A percentile compares a stretch with the other conserved stretches of the same genome.
Conservation (phyloP, 2,797 vertebrate genomes). For the Platyrinchus mystaceus region DNA sequence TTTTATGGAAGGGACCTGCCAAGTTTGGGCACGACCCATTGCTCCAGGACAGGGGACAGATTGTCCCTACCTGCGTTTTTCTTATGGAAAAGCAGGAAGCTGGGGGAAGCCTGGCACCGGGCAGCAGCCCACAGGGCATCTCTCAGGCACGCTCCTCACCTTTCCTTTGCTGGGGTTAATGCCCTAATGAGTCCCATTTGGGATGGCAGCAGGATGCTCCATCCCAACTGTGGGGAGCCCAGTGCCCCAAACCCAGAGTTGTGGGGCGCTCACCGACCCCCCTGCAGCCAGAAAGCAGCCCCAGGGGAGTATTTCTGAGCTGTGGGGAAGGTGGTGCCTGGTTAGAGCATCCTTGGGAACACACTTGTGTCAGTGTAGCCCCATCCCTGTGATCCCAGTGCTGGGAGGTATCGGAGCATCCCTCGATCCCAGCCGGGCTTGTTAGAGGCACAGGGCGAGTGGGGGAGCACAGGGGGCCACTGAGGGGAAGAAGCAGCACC, state of each 20-base stretch:
- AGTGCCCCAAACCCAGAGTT: background rate
- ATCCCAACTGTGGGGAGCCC: background rate
- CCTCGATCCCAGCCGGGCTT: background rate
- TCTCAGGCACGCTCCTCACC: fast-evolving
- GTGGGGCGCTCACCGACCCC: background rate
- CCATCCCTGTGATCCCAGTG: background rate
- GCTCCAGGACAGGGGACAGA: background rate
- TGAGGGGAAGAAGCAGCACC: background rate
- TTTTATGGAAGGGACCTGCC: background rate
- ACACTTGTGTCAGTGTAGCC: background rate
- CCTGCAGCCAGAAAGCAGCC: background rate
- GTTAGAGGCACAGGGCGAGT: background rate
- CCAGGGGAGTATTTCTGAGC: background rate
- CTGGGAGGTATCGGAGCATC: constrained; percentile 5
- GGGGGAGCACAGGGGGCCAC: background rate
- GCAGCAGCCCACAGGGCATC: fast-evolving
- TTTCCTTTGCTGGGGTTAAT: fast-evolving
- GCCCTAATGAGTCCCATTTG: background rate
- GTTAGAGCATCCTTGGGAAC: background rate
- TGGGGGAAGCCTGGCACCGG: fast-evolving
- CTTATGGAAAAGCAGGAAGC: background rate
- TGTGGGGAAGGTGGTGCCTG: background rate
- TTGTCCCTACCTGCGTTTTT: fast-evolving
- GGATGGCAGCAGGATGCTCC: background rate
- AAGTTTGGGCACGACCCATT: background rate